phyloP scores from a whole-genome alignment of 2,113 vertebrate species.

The Oceanodroma tethys region DNA sequence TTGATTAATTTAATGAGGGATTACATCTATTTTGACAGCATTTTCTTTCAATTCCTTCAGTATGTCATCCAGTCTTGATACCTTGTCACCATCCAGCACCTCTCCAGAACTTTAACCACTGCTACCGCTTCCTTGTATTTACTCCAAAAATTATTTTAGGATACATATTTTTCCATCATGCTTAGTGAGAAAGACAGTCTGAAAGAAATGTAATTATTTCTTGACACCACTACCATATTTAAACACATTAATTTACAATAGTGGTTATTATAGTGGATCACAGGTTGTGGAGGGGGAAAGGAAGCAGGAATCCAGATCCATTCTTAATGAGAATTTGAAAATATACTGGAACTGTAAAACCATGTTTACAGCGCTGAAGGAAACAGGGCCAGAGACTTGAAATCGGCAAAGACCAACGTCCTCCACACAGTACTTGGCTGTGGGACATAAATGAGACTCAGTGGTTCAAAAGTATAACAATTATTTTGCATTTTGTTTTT shows the following conservation, averaged over 20 bases:
- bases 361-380: neutral
- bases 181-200: constrained; percentile 2
- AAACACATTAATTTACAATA: neutral
- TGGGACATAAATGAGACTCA: neutral
- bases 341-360: neutral
- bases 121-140: neutral
- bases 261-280: neutral
- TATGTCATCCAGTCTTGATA: constrained; percentile 19
- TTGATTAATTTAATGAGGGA: constrained; percentile 60
- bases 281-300: neutral
- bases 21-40: constrained; percentile 55
- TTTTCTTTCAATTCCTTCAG: constrained; percentile 30
- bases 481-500: neutral
- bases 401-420: neutral
- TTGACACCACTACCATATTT: neutral
- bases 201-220: constrained; percentile 41
- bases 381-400: neutral
- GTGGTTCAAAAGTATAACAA: neutral
- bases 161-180: neutral
- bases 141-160: constrained; percentile 38
- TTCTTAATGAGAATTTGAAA: neutral
- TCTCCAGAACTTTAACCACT: constrained; percentile 8
- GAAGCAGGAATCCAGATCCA: neutral
- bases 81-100: constrained; percentile 17
- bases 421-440: neutral